Percentiles rank a stretch among this genome's conserved stretches.
Conservation (phyloP, 23 tunicate species). For the Diplosoma virens region DNA sequence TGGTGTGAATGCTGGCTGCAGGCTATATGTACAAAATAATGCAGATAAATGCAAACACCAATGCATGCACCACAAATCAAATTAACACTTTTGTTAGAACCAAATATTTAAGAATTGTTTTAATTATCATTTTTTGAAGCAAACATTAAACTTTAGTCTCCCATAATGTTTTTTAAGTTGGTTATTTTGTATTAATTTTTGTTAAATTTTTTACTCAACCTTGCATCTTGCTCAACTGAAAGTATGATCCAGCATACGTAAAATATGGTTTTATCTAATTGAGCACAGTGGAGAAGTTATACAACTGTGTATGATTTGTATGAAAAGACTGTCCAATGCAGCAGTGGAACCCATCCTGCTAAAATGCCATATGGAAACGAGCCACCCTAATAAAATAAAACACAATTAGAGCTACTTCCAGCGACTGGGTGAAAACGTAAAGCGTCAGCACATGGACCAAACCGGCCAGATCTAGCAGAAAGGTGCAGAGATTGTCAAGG, state of each 20-base stretch:
- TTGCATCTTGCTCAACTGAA: not conserved
- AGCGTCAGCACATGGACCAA: slow-evolving; percentile 45
- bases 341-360: not conserved
- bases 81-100: not conserved
- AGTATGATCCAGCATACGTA: not conserved
- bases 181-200: not conserved
- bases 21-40: too few species aligned
- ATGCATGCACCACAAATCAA: not conserved
- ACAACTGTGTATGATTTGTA: not conserved
- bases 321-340: not conserved
- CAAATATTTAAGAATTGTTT: not conserved
- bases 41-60: too few species aligned
- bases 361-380: slow-evolving; percentile 37
- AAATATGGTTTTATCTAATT: not conserved
- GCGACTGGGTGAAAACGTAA: slow-evolving; percentile 43
- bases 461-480: slow-evolving; percentile 38
- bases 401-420: slow-evolving; percentile 37
- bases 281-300: not conserved
- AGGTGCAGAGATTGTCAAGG: slow-evolving; percentile 43
- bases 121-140: not conserved
- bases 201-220: not conserved
- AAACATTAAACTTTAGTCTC: not conserved
- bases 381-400: slow-evolving; percentile 31
- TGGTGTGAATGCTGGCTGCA: too few species aligned
- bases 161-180: not conserved